Conservation (phyloP, 1,140 invertebrate species). For the Cephus cinctus region DNA sequence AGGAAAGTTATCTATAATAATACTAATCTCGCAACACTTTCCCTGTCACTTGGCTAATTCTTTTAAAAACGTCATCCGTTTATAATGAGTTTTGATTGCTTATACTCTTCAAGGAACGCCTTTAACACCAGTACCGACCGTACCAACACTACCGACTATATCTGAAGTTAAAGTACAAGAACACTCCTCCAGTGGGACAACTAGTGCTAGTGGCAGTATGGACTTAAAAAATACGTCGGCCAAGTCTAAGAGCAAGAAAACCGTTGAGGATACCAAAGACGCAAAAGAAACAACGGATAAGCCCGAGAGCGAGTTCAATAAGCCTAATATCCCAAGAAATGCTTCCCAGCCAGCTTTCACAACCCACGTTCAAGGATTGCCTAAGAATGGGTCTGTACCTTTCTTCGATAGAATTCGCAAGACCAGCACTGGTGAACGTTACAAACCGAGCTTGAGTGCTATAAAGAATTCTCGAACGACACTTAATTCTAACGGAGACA, state of each 20-base stretch:
- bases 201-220: conserved; percentile 53
- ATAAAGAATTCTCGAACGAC: conserved; percentile 61
- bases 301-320: conserved; percentile 50
- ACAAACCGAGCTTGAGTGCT: conserved; percentile 74
- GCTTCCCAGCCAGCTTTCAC: conserved; percentile 82
- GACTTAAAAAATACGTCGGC: conserved; percentile 40
- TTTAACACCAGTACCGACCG: conserved; percentile 73
- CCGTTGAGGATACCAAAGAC: conserved; percentile 51
- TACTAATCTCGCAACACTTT: too few species aligned
- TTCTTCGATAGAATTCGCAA: conserved; percentile 82
- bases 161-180: conserved; percentile 77
- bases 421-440: conserved; percentile 74
- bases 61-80: neutral
- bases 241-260: conserved; percentile 46
- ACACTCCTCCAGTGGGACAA: conserved; percentile 58
- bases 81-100: conserved; percentile 22
- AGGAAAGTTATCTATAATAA: conserved; percentile 42
- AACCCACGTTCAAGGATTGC: conserved; percentile 74
- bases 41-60: too few species aligned
- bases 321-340: conserved; percentile 69
- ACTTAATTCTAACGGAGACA: conserved; percentile 57
- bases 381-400: conserved; percentile 85
- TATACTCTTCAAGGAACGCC: conserved; percentile 58
- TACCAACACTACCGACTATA: conserved; percentile 83
- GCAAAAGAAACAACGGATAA: conserved; percentile 33